A percentile compares a stretch with the other conserved stretches of the same genome.
Evolutionary conservation across 1,140 invertebrate species (phyloP).

Genomic region (Dendrolimus punctatus): DNA sequence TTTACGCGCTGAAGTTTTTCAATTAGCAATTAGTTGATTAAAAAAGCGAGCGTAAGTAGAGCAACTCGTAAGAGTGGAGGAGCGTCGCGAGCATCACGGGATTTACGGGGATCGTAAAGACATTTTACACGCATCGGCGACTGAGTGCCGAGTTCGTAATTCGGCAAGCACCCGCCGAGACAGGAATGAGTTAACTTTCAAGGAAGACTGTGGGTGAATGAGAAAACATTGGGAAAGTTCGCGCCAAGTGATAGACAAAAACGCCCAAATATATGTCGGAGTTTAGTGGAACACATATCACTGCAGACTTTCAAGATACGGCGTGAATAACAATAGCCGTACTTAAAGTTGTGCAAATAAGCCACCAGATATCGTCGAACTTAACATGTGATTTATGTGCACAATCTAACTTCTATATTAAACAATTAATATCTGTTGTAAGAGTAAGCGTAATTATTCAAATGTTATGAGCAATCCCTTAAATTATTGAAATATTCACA

Average conservation of each 20-base stretch:
- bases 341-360: constrained; percentile 31
- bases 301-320: constrained; percentile 37
- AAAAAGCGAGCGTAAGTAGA: constrained; percentile 4
- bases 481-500: no score
- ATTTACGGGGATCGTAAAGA: constrained; percentile 46
- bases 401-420: constrained; percentile 16
- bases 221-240: constrained; percentile 58
- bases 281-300: constrained; percentile 40
- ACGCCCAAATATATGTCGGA: constrained; percentile 42
- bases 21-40: constrained; percentile 61
- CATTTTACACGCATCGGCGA: constrained; percentile 59
- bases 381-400: constrained; percentile 26
- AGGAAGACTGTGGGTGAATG: constrained; percentile 46
- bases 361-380: constrained; percentile 22
- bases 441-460: constrained; percentile 16
- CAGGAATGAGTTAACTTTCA: constrained; percentile 53
- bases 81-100: constrained; percentile 27
- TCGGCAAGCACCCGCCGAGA: constrained; percentile 41
- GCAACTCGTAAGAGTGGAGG: constrained; percentile 1
- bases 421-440: constrained; percentile 9
- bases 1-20: constrained; percentile 38
- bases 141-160: constrained; percentile 45
- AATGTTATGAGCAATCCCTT: no score
- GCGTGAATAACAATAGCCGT: constrained; percentile 37
- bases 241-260: constrained; percentile 49